phyloP scores from a whole-genome alignment of 2,888 invertebrate species.

The Mesorhabditis belari region DNA sequence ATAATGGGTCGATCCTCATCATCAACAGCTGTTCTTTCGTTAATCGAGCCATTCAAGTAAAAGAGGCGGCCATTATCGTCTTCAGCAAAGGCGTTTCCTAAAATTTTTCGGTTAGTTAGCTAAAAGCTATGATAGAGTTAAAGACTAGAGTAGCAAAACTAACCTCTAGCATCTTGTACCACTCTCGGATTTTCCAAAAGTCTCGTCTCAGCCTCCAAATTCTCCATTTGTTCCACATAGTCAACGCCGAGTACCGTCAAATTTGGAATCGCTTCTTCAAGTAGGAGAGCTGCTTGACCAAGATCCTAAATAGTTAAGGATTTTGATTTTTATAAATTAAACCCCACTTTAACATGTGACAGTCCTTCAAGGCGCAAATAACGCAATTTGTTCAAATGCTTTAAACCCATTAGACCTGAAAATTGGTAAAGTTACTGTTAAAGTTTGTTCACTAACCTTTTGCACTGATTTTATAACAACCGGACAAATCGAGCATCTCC shows the following conservation, averaged over 20 bases:
- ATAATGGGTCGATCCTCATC: constrained; percentile 47
- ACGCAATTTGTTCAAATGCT: constrained; percentile 57
- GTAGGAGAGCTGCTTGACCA: constrained; percentile 53
- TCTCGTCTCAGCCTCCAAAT: constrained; percentile 38
- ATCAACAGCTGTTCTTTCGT: constrained; percentile 44
- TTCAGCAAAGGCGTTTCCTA: constrained; percentile 48
- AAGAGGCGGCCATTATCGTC: constrained; percentile 50
- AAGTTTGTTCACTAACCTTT: constrained; percentile 61
- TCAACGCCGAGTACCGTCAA: constrained; percentile 55
- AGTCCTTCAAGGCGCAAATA: constrained; percentile 55
- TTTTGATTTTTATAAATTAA: too few species aligned
- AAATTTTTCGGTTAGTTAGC: constrained; percentile 1
- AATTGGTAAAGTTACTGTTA: background rate
- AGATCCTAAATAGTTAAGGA: constrained; percentile 43
- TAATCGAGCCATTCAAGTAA: constrained; percentile 39
- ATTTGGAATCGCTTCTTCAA: constrained; percentile 56
- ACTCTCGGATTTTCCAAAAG: constrained; percentile 39
- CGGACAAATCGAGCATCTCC: constrained; percentile 74
- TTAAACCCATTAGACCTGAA: constrained; percentile 64
- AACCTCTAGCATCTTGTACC: constrained; percentile 48
- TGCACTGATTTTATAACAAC: constrained; percentile 68
- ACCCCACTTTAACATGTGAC: constrained; percentile 26
- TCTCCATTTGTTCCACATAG: constrained; percentile 38
- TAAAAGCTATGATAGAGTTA: background rate
- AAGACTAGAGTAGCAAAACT: background rate